These are phyloP conservation scores for Pterostichus niger DNA, from an alignment of 2,888 invertebrate species.

Conservation along the genomic window DNA sequence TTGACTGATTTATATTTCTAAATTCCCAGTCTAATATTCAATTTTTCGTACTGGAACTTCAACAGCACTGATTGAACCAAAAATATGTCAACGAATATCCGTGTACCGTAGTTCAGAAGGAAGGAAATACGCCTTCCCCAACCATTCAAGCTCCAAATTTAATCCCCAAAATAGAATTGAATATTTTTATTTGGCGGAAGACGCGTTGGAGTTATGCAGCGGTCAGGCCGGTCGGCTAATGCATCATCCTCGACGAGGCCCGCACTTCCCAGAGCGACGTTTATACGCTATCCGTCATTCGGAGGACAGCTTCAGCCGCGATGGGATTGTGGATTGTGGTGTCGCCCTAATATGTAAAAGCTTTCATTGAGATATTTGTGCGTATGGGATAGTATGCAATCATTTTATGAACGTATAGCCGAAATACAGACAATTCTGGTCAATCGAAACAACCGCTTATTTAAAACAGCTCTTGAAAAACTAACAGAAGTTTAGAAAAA, in stretches of 20 bases:
- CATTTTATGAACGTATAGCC: no score
- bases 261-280: constrained; percentile 23
- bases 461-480: no score
- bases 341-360: background rate
- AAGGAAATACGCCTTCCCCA: background rate
- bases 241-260: constrained; percentile 33
- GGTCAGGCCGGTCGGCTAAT: constrained; percentile 10
- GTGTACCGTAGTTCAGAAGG: background rate
- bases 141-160: constrained; percentile 40
- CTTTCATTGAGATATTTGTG: background rate
- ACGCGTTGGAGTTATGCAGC: background rate
- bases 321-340: background rate
- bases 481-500: no score
- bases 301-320: constrained; percentile 7
- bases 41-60: no score
- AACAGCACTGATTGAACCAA: background rate
- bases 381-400: no score
- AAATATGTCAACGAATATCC: constrained; percentile 22
- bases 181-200: constrained; percentile 49
- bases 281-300: constrained; percentile 40
- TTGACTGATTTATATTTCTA: no score
- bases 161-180: constrained; percentile 46
- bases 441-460: no score
- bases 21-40: no score
- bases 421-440: no score